Conservation (phyloP, 2,113 vertebrate genomes). For the Solenodon paradoxus region DNA sequence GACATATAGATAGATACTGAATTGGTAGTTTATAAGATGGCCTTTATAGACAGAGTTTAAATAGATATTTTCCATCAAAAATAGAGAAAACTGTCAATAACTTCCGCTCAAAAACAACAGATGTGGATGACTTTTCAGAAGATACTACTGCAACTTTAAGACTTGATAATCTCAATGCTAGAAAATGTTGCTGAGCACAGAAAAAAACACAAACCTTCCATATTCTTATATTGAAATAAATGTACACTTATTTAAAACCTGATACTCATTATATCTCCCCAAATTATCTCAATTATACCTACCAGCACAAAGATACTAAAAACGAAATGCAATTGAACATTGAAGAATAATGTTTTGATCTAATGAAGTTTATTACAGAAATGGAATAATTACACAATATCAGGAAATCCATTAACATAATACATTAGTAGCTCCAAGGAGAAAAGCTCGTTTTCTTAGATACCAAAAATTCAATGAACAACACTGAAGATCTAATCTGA, state of each 20-base stretch:
- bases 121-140: too few species aligned
- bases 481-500: background rate
- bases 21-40: too few species aligned
- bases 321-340: background rate
- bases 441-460: background rate
- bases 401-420: background rate
- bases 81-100: background rate
- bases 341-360: background rate
- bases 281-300: background rate
- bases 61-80: background rate
- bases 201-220: too few species aligned
- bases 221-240: background rate
- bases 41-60: background rate
- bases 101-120: background rate
- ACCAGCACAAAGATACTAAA: background rate
- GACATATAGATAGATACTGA: too few species aligned
- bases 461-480: background rate
- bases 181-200: too few species aligned
- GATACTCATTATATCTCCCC: background rate
- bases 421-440: background rate
- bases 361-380: background rate
- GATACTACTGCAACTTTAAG: too few species aligned
- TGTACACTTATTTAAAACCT: background rate
- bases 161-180: too few species aligned
- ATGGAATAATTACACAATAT: background rate